These are phyloP conservation scores for Ophiothrix spiculata DNA, from an alignment of 35 echinoderm and acorn worm species.

Conservation along the genomic window DNA sequence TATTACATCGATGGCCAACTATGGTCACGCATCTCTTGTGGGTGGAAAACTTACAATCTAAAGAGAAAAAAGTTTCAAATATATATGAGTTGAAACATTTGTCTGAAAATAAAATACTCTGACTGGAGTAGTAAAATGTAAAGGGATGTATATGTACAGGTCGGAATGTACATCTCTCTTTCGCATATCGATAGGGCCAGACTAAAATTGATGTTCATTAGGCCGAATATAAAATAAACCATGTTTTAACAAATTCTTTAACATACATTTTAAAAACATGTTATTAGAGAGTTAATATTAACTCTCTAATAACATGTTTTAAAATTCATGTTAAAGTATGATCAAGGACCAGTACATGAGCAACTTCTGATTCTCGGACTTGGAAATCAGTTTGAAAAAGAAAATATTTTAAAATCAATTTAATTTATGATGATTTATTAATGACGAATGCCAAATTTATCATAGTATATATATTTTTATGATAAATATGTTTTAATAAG, in stretches of 20 bases:
- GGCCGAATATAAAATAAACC: too few relatives aligned
- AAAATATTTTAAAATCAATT: not conserved
- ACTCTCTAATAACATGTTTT: too few relatives aligned
- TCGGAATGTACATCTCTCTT: not conserved
- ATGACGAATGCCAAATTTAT: too few relatives aligned
- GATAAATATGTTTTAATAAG: not conserved
- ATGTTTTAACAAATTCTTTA: too few relatives aligned
- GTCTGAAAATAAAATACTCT: not conserved
- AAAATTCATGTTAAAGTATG: too few relatives aligned
- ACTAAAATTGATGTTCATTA: not conserved
- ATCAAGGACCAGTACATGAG: too few relatives aligned
- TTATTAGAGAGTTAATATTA: too few relatives aligned
- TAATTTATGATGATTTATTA: too few relatives aligned
- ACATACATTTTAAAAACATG: too few relatives aligned
- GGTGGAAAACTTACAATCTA: not conserved
- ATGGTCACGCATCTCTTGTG: not conserved
- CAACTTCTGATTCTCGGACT: too few relatives aligned
- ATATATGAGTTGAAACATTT: not conserved
- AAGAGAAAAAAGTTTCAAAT: not conserved
- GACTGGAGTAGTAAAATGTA: not conserved
- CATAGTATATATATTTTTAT: not conserved
- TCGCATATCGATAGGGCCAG: not conserved
- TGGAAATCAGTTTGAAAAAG: too few relatives aligned
- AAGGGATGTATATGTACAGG: not conserved
- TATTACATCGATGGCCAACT: not conserved